A percentile compares a stretch with the other conserved stretches of the same genome.
Evolutionary conservation across 2,888 invertebrate species (phyloP).

Genomic region (Autographa gamma): DNA sequence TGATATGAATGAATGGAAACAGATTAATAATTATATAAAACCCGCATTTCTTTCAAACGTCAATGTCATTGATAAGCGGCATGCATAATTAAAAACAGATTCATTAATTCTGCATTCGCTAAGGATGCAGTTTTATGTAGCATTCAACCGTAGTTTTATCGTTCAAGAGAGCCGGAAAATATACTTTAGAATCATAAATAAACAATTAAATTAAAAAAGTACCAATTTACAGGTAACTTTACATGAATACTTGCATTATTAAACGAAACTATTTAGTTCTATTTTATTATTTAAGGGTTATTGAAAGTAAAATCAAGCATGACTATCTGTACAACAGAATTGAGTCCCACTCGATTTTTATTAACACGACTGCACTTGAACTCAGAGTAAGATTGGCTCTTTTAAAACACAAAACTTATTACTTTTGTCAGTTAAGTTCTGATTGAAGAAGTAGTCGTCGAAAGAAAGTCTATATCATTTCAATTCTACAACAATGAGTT

Average conservation of each 20-base stretch:
- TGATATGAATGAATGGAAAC: too few relatives aligned
- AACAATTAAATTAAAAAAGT: too few relatives aligned
- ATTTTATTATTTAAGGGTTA: too few relatives aligned
- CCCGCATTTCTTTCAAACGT: not conserved
- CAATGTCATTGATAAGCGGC: slow-evolving; percentile 9
- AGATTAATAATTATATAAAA: slow-evolving; percentile 1
- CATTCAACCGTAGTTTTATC: not conserved
- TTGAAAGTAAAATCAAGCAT: too few relatives aligned
- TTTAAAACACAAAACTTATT: not conserved
- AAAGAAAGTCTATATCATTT: not conserved
- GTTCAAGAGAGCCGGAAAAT: not conserved
- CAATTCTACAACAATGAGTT: not conserved
- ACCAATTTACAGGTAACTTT: too few relatives aligned
- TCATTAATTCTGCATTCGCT: slow-evolving; percentile 9
- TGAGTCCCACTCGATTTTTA: too few relatives aligned
- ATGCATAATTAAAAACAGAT: slow-evolving; percentile 6
- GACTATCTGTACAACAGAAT: too few relatives aligned
- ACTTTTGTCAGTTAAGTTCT: too few relatives aligned
- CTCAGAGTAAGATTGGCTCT: slow-evolving; percentile 26
- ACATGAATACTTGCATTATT: too few relatives aligned
- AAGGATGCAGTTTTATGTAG: not conserved
- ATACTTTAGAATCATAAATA: too few relatives aligned
- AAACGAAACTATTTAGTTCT: too few relatives aligned
- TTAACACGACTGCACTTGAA: slow-evolving; percentile 12
- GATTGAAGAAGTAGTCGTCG: not conserved